Base-by-base conservation (phyloP, 64 coral and sea anemone genomes). In the Pocillopora verrucosa region DNA sequence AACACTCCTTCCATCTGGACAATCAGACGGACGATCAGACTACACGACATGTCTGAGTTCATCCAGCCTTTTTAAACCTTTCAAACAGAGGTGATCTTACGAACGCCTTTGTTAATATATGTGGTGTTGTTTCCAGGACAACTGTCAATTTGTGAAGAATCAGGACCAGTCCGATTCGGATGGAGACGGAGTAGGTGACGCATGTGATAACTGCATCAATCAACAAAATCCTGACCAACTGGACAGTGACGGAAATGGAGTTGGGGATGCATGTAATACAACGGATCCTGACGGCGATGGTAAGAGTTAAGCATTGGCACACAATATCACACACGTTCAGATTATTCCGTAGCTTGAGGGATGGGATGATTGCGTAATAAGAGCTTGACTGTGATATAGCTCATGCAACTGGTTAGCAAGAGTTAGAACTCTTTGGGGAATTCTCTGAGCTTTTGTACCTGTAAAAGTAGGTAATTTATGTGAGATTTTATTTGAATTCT, bases 201-300 rank as follows among this genome's bases (percentile, higher is more conserved):
- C 74, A 16, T 95, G 94, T 73, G 94, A 95, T 65, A 95, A 95
- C 72, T 95, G 94, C 62, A 78, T 87, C 25, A 78, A 80, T 57
- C 84, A 36, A 19, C 3, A 2, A 0, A 95, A 95, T 84, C 0
- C 41, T 38, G 36, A 13, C 63, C 94, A 95, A 86, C 84, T 92
- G 74, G 89, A 38, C 81, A 61, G 64, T 81, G 94, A 95, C 67
- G 89, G 94, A 59, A 78, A 95, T 79, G 89, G 94, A 11, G 37
- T 95, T 74, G 79, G 80, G 16, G 82, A 95, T 16, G 89, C 81
- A 37, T 95, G 86, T 76, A 86, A 92, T 58, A 57, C 87, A 11
- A 81, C 86, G 3, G 89, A 95, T 70, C 65, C 91, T 36, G 89
- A 90, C 45, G 85, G 89, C 77, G 94, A 86, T 30, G 89, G 82